phyloP scores from a whole-genome alignment of 2,797 vertebrate species.

The Spatula versicolor region DNA sequence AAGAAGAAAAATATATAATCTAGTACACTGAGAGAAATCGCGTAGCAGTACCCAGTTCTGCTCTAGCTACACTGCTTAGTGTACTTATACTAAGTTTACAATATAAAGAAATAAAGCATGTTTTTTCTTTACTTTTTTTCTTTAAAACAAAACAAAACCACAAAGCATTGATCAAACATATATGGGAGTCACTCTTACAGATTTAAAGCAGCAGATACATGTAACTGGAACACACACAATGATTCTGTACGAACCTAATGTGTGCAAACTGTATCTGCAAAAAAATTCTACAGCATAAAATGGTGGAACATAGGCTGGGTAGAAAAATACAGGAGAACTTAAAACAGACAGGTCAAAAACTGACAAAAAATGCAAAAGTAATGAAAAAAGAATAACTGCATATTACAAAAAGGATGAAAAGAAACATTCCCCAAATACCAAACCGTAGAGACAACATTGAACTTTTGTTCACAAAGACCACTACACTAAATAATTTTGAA shows the following conservation, averaged over 20 bases:
- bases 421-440: neutral
- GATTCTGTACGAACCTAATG: neutral
- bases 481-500: neutral
- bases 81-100: neutral
- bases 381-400: neutral
- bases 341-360: neutral
- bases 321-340: neutral
- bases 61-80: neutral
- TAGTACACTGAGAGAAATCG: neutral
- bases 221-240: neutral
- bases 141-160: neutral
- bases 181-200: neutral
- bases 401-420: neutral
- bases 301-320: neutral
- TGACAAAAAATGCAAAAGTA: neutral
- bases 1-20: neutral
- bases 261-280: neutral
- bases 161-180: neutral
- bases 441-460: neutral
- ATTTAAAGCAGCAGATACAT: neutral
- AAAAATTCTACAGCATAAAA: neutral
- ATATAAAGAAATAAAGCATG: neutral
- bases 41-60: neutral
- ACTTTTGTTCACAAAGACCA: neutral
- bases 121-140: neutral